Conservation (phyloP, 2,113 vertebrate genomes). For the Phrynocephalus versicolor region DNA sequence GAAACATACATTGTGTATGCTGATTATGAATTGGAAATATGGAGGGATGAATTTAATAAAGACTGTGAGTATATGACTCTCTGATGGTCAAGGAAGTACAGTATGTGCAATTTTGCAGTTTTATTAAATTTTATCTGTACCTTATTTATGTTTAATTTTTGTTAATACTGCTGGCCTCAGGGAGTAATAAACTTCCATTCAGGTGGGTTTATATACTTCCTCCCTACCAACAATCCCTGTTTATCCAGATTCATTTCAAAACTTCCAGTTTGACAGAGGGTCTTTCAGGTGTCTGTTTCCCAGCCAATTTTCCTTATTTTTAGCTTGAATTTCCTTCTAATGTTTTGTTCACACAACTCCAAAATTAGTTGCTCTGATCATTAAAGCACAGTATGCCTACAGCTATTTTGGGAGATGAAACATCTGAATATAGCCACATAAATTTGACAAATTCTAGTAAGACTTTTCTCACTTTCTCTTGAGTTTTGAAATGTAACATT, state of each 20-base stretch:
- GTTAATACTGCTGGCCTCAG: too few species aligned
- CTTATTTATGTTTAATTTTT: too few species aligned
- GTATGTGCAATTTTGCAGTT: too few species aligned
- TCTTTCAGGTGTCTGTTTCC: background rate
- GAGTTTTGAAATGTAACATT: background rate
- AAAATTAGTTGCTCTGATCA: conserved; percentile 17
- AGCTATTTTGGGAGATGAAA: background rate
- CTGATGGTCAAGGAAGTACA: too few species aligned
- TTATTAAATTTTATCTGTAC: too few species aligned
- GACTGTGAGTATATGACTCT: too few species aligned
- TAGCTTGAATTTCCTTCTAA: background rate
- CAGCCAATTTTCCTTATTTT: conserved; percentile 20
- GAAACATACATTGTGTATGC: too few species aligned
- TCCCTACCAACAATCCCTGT: too few species aligned
- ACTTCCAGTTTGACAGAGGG: background rate
- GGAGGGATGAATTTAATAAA: too few species aligned
- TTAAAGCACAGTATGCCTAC: background rate
- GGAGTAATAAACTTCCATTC: too few species aligned
- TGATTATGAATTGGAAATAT: too few species aligned
- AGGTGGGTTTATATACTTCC: too few species aligned
- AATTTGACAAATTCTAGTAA: background rate
- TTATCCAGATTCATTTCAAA: background rate
- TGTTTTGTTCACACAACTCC: background rate
- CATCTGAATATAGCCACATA: background rate
- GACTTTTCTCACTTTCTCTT: background rate